A percentile compares a stretch with the other conserved stretches of the same genome.
These are phyloP conservation scores for Biston stratarius DNA, from an alignment of 2,888 invertebrate genomes.

Conservation along the genomic window DNA sequence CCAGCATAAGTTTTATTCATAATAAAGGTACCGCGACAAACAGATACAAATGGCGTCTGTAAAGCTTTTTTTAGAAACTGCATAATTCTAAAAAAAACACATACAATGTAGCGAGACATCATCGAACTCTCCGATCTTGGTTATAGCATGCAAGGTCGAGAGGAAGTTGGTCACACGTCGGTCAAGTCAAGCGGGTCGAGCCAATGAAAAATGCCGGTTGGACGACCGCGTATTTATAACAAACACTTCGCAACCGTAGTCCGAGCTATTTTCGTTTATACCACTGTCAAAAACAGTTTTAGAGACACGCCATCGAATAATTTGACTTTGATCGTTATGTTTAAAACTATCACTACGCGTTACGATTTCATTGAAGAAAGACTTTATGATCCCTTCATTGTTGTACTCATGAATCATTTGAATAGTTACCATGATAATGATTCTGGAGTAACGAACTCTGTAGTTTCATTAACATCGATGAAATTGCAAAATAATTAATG, in stretches of 20 bases:
- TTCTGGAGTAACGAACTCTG: slow-evolving; percentile 7
- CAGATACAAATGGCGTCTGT: not conserved
- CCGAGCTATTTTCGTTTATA: slow-evolving; percentile 63
- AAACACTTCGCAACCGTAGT: slow-evolving; percentile 64
- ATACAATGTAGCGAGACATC: slow-evolving; percentile 56
- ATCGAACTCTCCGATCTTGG: slow-evolving; percentile 65
- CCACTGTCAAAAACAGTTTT: slow-evolving; percentile 51
- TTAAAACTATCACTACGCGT: slow-evolving; percentile 38
- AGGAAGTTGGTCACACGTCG: slow-evolving; percentile 66
- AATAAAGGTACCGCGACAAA: not conserved
- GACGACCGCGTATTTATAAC: slow-evolving; percentile 74
- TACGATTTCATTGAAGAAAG: slow-evolving; percentile 39
- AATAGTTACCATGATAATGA: slow-evolving; percentile 13
- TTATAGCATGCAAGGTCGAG: slow-evolving; percentile 71
- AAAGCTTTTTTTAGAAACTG: not conserved
- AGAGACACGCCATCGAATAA: slow-evolving; percentile 40
- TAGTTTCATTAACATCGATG: slow-evolving; percentile 26
- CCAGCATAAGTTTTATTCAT: no score
- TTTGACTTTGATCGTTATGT: slow-evolving; percentile 40
- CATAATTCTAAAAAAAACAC: slow-evolving; percentile 26
- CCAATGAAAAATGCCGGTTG: slow-evolving; percentile 70
- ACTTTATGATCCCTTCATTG: slow-evolving; percentile 44
- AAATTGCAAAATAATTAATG: slow-evolving; percentile 27
- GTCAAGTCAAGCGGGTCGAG: slow-evolving; percentile 34
- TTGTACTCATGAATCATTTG: slow-evolving; percentile 38